Base-by-base conservation (phyloP, 2,888 invertebrate genomes). In the Poecilus cupreus region DNA sequence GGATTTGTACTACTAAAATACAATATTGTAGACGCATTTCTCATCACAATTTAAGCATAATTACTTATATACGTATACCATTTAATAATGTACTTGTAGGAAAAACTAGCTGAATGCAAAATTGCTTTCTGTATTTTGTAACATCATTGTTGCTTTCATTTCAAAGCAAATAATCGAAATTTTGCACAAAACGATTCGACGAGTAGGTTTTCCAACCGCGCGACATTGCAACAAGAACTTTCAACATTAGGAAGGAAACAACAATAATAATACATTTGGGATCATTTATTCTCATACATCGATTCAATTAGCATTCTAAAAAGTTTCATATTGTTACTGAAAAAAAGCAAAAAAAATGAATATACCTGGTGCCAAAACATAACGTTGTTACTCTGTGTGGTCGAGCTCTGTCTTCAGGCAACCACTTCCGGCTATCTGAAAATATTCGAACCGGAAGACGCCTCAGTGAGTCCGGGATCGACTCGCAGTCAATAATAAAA, bases 361-460 rank as follows among this genome's bases (percentile, higher is more conserved):
- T 88, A 87, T 87, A 84, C 87, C 88, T 87, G 89, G 89, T 89
- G 89, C 89, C 89, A 89, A 89, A 89, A 68, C 64, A 68, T 68
- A 85, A 81, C 49, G 81, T 81, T 81, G 81, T 81, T 81, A 80
- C 51, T 70, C 80, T 80, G 80, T 24, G 54, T n/a, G 54, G 43
- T 37, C 43, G 72, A 26, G 22, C 54, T 32, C 57, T 13, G 16
- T 24, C 54, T 37, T 13, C 18, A 11, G 49, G 13, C n/a, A 4
- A 4, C 1, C 60, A 5, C 26, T 68, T 60, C 24, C 60, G 60
- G 24, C 20, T n/a, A 13, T 60, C 22, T 22, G 60, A 26, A 43
- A n/a, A 10, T 43, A n/a, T 20, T 13, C 18, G 51, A 16, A 20
- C 51, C 51, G 51, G 51, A 60, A 24, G 18, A 16, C 4, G 37